Evolutionary conservation across 2,888 invertebrate species (phyloP).

Genomic region (Tiliacea aurago): DNA sequence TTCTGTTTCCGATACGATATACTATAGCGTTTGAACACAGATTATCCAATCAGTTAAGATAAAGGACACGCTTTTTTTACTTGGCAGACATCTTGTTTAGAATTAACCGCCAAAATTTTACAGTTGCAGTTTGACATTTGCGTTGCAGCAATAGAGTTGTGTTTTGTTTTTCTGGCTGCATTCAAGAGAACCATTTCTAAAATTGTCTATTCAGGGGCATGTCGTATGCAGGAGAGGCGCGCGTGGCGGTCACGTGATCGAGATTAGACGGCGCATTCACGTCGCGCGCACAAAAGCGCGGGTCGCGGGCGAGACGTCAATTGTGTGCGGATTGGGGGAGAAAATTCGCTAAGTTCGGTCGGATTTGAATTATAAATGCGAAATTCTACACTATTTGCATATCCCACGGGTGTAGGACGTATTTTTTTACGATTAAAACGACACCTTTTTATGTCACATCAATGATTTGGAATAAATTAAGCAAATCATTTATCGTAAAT

Average conservation of each 20-base stretch:
- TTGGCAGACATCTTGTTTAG: constrained; percentile 65
- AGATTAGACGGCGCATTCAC: constrained; percentile 88
- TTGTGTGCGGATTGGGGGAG: constrained; percentile 86
- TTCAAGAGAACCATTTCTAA: constrained; percentile 70
- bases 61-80: constrained; percentile 89
- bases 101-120: constrained; percentile 75
- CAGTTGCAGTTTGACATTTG: constrained; percentile 73
- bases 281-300: constrained; percentile 86
- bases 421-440: constrained; percentile 65
- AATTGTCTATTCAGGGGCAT: constrained; percentile 76
- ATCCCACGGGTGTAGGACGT: constrained; percentile 83
- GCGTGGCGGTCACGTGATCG: constrained; percentile 87
- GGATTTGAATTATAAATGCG: constrained; percentile 89
- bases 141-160: constrained; percentile 67
- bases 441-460: constrained; percentile 57
- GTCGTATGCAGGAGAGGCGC: constrained; percentile 85
- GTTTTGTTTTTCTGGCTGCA: constrained; percentile 59
- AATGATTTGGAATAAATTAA: constrained; percentile 56
- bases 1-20: constrained; percentile 90
- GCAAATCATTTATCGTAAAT: constrained; percentile 25
- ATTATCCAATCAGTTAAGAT: constrained; percentile 91
- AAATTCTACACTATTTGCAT: constrained; percentile 87
- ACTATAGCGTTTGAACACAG: constrained; percentile 89
- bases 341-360: constrained; percentile 87
- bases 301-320: constrained; percentile 85